These are phyloP conservation scores for Petrophora chlorosata DNA, from an alignment of 2,888 invertebrate species.

Conservation along the genomic window DNA sequence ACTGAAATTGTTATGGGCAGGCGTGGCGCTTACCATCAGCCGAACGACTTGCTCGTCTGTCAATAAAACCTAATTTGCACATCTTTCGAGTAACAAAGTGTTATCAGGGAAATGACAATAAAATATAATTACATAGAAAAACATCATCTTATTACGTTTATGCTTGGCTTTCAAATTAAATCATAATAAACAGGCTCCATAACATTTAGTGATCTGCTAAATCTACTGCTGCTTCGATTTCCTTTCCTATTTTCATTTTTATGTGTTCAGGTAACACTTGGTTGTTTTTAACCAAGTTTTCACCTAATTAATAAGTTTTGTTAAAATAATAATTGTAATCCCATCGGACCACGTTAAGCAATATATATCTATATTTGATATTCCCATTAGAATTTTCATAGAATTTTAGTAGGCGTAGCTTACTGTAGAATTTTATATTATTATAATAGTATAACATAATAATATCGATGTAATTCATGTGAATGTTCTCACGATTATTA, in stretches of 20 bases:
- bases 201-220: slow-evolving; percentile 30
- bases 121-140: slow-evolving; percentile 18
- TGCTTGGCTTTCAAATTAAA: background rate
- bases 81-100: background rate
- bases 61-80: too few relatives aligned
- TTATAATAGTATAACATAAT: slow-evolving; percentile 36
- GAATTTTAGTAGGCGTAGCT: slow-evolving; percentile 70
- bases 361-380: slow-evolving; percentile 76
- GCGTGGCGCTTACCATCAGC: too few relatives aligned
- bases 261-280: slow-evolving; percentile 23
- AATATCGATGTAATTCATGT: slow-evolving; percentile 53
- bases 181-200: background rate
- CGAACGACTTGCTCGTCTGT: too few relatives aligned
- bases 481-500: slow-evolving; percentile 28
- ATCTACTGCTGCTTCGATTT: slow-evolving; percentile 48
- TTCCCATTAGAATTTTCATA: slow-evolving; percentile 67
- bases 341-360: slow-evolving; percentile 82
- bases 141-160: slow-evolving; percentile 2
- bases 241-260: slow-evolving; percentile 17
- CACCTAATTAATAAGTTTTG: slow-evolving; percentile 3
- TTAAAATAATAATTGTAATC: slow-evolving; percentile 40
- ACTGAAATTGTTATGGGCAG: too few relatives aligned
- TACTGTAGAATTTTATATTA: slow-evolving; percentile 73
- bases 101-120: slow-evolving; percentile 40
- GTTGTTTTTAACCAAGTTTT: slow-evolving; percentile 44